phyloP scores from a whole-genome alignment of 2,797 vertebrate genomes.

The Mycteria americana region DNA sequence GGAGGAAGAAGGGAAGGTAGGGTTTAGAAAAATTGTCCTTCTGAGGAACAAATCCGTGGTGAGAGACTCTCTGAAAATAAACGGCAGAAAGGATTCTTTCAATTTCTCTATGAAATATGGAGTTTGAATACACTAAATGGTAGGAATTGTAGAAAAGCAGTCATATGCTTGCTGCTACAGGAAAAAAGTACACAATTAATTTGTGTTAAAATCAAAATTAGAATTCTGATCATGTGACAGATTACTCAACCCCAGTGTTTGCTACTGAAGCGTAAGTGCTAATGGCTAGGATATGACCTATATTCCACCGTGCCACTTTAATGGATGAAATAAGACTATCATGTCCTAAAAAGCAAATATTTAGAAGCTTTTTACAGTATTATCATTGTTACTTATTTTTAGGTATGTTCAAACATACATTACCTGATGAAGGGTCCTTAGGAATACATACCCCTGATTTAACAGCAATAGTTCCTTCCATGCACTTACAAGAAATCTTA shows the following conservation, averaged over 20 bases:
- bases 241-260: conserved; percentile 45
- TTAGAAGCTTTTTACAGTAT: conserved; percentile 36
- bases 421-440: conserved; percentile 7
- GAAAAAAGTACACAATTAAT: background rate
- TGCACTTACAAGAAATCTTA: conserved; percentile 36
- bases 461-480: conserved; percentile 38
- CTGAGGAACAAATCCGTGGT: background rate
- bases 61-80: background rate
- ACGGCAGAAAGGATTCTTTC: background rate
- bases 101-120: background rate
- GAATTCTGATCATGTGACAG: conserved; percentile 1
- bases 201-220: conserved; percentile 47
- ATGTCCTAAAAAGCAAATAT: conserved; percentile 30
- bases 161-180: background rate
- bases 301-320: background rate
- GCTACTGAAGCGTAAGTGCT: conserved; percentile 31
- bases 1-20: background rate
- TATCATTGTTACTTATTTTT: conserved; percentile 51
- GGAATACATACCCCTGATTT: background rate
- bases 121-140: background rate
- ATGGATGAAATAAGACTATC: conserved; percentile 28
- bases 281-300: conserved; percentile 61
- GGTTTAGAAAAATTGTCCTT: background rate
- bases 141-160: background rate
- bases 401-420: conserved; percentile 19